Conservation (phyloP, 2,888 invertebrate species). For the Agriopis leucophaearia region DNA sequence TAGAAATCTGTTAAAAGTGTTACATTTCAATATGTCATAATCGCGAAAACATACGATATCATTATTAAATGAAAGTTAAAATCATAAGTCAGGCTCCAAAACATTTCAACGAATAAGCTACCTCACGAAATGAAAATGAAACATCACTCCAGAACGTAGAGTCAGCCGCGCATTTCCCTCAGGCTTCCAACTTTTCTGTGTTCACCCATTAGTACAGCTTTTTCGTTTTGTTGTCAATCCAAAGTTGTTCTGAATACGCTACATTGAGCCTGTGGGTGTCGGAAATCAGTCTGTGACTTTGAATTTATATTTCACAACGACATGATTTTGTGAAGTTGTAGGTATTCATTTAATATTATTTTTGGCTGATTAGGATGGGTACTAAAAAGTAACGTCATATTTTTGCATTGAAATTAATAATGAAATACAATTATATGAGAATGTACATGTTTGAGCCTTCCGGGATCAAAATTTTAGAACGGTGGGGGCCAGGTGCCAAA, state of each 20-base stretch:
- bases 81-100: slow-evolving; percentile 1
- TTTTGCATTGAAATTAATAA: too few species aligned
- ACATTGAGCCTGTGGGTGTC: slow-evolving; percentile 38
- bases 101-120: slow-evolving; percentile 6
- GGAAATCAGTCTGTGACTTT: slow-evolving; percentile 29
- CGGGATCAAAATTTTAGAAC: too few species aligned
- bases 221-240: slow-evolving; percentile 59
- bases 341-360: not conserved
- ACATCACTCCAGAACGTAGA: slow-evolving; percentile 35
- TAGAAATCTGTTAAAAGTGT: too few species aligned
- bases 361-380: not conserved
- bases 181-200: slow-evolving; percentile 60
- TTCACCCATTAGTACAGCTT: slow-evolving; percentile 54
- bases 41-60: not conserved
- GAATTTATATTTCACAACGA: slow-evolving; percentile 1
- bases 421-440: too few species aligned
- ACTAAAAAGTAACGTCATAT: too few species aligned
- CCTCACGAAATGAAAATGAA: slow-evolving; percentile 30
- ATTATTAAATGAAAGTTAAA: not conserved
- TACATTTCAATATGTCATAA: not conserved
- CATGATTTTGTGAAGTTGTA: not conserved
- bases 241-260: slow-evolving; percentile 50
- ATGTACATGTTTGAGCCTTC: too few species aligned
- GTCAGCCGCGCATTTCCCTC: slow-evolving; percentile 44
- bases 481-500: too few species aligned